phyloP scores from a whole-genome alignment of 2,888 invertebrate species.

The Noctua comes region DNA sequence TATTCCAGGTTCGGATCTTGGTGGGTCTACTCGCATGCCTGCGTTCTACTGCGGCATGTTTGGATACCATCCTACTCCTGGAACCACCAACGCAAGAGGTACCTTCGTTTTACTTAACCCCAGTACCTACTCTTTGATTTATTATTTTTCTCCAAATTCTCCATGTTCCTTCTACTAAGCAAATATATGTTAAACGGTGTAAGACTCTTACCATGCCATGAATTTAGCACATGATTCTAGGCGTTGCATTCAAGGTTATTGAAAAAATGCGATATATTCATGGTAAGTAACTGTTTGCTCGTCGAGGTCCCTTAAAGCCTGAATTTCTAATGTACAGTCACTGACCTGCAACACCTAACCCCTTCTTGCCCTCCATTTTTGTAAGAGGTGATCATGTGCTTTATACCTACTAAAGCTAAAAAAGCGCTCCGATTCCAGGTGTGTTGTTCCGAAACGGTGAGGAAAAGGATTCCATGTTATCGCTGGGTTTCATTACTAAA shows the following conservation, averaged over 20 bases:
- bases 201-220: background rate
- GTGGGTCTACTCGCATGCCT: conserved; percentile 98
- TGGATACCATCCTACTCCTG: conserved; percentile 95
- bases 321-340: too few relatives aligned
- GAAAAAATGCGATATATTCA: background rate
- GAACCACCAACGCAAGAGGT: conserved; percentile 87
- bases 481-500: conserved; percentile 96
- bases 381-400: background rate
- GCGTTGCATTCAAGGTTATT: background rate
- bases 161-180: background rate
- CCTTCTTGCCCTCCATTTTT: background rate
- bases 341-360: too few relatives aligned
- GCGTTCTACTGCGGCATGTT: conserved; percentile 97
- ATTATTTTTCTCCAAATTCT: background rate
- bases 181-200: background rate
- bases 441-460: conserved; percentile 93
- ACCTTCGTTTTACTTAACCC: conserved; percentile 4
- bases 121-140: background rate
- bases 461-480: conserved; percentile 92
- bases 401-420: background rate
- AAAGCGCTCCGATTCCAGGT: conserved; percentile 80
- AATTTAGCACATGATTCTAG: background rate
- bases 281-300: background rate
- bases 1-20: conserved; percentile 94
- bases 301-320: too few relatives aligned